Evolutionary conservation across 2,888 invertebrate genomes (phyloP).

Genomic region (Chrysolina americana): DNA sequence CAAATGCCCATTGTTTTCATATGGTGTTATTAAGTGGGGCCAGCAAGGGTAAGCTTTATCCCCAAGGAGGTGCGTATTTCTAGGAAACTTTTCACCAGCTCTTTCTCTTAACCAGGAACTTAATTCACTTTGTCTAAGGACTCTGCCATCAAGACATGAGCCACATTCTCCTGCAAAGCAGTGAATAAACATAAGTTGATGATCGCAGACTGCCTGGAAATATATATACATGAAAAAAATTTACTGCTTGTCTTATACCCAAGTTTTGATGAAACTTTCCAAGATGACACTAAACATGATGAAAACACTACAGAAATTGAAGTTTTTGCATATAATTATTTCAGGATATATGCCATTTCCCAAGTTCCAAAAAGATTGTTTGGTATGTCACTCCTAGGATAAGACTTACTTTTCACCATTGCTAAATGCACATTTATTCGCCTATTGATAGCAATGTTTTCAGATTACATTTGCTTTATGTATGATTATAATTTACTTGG

Average conservation of each 20-base stretch:
- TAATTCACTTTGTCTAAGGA: constrained; percentile 25
- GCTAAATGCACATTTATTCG: no score
- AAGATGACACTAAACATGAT: no score
- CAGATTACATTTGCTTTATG: neutral
- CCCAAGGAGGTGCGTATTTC: constrained; percentile 18
- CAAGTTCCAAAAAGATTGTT: no score
- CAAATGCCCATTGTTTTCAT: constrained; percentile 22
- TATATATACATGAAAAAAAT: neutral
- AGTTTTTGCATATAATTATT: no score
- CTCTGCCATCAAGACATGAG: neutral
- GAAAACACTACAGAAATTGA: no score
- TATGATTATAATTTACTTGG: constrained; percentile 1
- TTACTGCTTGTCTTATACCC: no score
- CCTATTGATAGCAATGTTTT: no score
- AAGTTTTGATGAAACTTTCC: no score
- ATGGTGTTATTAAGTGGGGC: constrained; percentile 21
- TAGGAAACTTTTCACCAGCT: constrained; percentile 6
- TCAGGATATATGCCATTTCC: no score
- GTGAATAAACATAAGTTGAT: constrained; percentile 20
- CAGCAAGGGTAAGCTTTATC: constrained; percentile 29
- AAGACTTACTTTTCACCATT: no score
- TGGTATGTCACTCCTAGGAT: no score
- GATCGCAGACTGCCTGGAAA: constrained; percentile 25
- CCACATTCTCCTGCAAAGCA: constrained; percentile 28
- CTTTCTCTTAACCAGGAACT: neutral